Evolutionary conservation across 2,888 invertebrate species (phyloP).

Genomic region (Lithophane ornitopus): DNA sequence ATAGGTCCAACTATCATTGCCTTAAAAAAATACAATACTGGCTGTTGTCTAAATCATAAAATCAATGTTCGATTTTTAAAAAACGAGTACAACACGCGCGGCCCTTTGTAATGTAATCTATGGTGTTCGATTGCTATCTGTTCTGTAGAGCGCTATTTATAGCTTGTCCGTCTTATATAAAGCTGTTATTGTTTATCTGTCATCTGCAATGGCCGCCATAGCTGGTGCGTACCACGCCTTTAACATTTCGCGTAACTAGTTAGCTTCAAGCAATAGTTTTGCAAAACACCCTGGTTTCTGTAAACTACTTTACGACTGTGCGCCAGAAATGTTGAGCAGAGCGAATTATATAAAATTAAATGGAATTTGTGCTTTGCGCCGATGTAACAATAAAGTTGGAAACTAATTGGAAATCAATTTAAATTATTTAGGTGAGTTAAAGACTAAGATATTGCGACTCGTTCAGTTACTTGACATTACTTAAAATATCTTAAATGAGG

Average conservation of each 20-base stretch:
- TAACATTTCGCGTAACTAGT: constrained; percentile 56
- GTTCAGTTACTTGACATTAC: neutral
- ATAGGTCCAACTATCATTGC: neutral
- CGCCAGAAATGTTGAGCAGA: constrained; percentile 22
- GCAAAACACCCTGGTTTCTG: constrained; percentile 59
- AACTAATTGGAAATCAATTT: constrained; percentile 42
- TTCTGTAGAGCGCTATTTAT: constrained; percentile 55
- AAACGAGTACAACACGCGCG: constrained; percentile 40
- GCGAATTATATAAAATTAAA: constrained; percentile 51
- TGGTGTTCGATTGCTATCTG: constrained; percentile 52
- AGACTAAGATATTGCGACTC: neutral
- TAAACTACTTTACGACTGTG: constrained; percentile 42
- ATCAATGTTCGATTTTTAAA: constrained; percentile 43
- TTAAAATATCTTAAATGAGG: neutral
- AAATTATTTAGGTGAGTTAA: constrained; percentile 26
- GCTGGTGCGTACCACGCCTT: constrained; percentile 60
- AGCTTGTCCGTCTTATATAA: constrained; percentile 53
- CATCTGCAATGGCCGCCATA: constrained; percentile 60
- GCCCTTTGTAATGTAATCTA: constrained; percentile 58
- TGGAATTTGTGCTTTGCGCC: constrained; percentile 16
- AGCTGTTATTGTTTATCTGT: constrained; percentile 64
- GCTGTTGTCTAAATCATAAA: constrained; percentile 32
- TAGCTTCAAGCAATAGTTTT: constrained; percentile 57
- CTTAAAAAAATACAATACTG: constrained; percentile 10
- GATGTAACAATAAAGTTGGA: constrained; percentile 16